phyloP scores from a whole-genome alignment of 2,888 invertebrate genomes.

The Elysia crispata region DNA sequence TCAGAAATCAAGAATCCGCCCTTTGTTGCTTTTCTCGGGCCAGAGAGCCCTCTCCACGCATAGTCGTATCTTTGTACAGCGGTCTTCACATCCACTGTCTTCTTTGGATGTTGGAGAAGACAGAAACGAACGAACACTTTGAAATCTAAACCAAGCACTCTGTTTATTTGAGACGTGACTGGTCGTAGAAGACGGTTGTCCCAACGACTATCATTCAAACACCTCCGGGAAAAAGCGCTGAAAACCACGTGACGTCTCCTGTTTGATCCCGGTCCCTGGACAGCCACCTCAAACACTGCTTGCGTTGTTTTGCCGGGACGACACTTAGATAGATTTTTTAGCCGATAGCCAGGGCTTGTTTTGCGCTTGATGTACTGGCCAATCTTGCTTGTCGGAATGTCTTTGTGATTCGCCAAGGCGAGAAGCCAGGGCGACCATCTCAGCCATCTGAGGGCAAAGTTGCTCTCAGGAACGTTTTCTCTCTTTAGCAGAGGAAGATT shows the following conservation, averaged over 20 bases:
- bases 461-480: constrained; percentile 58
- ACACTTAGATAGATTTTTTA: background rate
- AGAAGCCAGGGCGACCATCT: constrained; percentile 64
- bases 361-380: background rate
- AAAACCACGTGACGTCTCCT: constrained; percentile 27
- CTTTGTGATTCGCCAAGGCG: constrained; percentile 41
- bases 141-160: background rate
- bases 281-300: constrained; percentile 34
- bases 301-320: background rate
- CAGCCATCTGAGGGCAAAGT: constrained; percentile 56
- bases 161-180: constrained; percentile 4
- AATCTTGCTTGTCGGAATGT: background rate
- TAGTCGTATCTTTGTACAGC: constrained; percentile 35
- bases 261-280: background rate
- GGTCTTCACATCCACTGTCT: background rate
- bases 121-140: constrained; percentile 17
- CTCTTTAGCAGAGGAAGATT: constrained; percentile 48
- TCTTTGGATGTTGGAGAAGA: background rate
- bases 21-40: too few species aligned
- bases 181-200: background rate
- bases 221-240: background rate
- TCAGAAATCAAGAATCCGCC: too few species aligned
- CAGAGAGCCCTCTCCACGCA: constrained; percentile 26
- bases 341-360: constrained; percentile 26
- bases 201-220: constrained; percentile 21